Evolutionary conservation across 2,113 vertebrate genomes (phyloP).

Genomic region (Anseranas semipalmata): DNA sequence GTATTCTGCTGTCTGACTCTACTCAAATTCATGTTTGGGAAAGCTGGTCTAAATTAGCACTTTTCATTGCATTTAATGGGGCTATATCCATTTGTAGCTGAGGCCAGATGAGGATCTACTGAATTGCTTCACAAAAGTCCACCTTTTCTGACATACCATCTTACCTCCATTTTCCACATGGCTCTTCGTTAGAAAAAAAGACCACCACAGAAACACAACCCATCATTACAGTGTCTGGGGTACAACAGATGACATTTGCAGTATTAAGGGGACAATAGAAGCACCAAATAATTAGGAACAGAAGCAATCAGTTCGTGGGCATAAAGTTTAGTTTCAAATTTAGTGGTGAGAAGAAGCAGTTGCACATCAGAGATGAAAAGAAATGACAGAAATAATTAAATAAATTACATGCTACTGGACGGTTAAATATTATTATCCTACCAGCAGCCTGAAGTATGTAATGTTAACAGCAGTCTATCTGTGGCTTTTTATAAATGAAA

Average conservation of each 20-base stretch:
- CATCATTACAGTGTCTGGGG: neutral
- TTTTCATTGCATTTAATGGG: neutral
- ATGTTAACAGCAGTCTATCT: neutral
- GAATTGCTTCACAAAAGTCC: neutral
- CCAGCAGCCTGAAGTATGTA: neutral
- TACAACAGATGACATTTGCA: neutral
- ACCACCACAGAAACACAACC: neutral
- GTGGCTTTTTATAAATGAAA: neutral
- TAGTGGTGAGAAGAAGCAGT: neutral
- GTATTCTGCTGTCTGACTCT: neutral
- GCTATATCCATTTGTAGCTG: neutral
- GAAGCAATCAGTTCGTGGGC: neutral
- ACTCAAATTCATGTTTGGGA: neutral
- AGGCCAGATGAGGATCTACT: neutral
- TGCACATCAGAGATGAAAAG: neutral
- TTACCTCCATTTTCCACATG: neutral
- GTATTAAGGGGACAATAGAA: neutral
- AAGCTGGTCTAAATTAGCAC: neutral
- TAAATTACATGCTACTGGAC: neutral
- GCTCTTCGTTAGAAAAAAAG: neutral
- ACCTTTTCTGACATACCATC: accelerated
- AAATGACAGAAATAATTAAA: neutral
- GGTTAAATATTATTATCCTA: neutral
- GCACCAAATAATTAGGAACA: neutral
- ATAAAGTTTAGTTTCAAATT: neutral